Conservation (phyloP, 1,140 invertebrate genomes). For the Penaeus chinensis region DNA sequence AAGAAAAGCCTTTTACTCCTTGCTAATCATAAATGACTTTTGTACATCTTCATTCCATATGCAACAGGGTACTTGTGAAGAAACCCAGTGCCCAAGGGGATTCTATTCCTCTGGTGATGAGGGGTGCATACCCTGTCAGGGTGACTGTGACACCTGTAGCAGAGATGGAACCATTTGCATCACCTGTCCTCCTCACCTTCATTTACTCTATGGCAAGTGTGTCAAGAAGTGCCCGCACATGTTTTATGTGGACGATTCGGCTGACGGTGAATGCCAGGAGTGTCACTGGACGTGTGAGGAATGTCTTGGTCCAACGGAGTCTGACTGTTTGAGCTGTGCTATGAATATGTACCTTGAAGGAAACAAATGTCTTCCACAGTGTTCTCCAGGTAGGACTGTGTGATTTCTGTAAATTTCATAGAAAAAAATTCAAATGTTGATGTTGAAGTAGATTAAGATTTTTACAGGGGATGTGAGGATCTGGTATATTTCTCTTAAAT, state of each 20-base stretch:
- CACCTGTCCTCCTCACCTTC: constrained; percentile 42
- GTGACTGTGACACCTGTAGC: constrained; percentile 48
- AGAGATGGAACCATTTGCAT: constrained; percentile 45
- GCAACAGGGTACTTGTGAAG: constrained; percentile 47
- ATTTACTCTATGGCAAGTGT: constrained; percentile 56
- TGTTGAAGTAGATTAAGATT: not conserved
- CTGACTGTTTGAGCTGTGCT: constrained; percentile 54
- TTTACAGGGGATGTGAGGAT: not conserved
- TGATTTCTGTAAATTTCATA: not conserved
- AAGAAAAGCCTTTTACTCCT: not conserved
- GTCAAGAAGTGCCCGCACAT: constrained; percentile 52
- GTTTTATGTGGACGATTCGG: constrained; percentile 45
- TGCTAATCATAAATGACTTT: no score
- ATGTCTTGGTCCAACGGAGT: constrained; percentile 49
- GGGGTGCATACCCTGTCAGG: constrained; percentile 42
- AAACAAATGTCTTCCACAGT: constrained; percentile 53
- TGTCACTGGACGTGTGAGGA: constrained; percentile 61
- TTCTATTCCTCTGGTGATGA: constrained; percentile 27
- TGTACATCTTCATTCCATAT: not conserved
- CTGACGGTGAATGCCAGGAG: constrained; percentile 54
- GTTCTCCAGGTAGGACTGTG: constrained; percentile 44
- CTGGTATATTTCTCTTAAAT: not conserved
- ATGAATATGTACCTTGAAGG: constrained; percentile 36
- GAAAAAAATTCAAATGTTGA: not conserved
- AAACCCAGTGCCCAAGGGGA: constrained; percentile 37